Conservation (phyloP, 2,113 vertebrate species). For the Pandion haliaetus region DNA sequence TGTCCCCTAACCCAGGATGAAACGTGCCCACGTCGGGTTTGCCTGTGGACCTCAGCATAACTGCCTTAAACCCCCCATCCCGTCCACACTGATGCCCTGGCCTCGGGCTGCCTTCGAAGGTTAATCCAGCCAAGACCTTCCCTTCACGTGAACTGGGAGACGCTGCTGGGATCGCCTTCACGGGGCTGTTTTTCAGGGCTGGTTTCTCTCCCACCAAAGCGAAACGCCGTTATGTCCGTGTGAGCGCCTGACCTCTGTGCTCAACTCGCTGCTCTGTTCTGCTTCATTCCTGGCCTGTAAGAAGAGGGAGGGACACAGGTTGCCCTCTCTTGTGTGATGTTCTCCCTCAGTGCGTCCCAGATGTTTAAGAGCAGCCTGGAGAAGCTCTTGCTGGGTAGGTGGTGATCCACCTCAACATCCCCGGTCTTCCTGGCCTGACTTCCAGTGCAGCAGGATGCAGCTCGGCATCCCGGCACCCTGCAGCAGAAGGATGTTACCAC, state of each 20-base stretch:
- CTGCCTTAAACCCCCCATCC: conserved; percentile 31
- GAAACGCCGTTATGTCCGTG: fast-evolving
- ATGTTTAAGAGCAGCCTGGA: not conserved
- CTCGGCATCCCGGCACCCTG: not conserved
- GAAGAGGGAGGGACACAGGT: not conserved
- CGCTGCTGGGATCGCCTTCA: fast-evolving
- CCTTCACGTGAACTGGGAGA: fast-evolving
- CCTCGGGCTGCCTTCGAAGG: fast-evolving
- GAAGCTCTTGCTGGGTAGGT: not conserved
- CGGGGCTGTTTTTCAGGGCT: not conserved
- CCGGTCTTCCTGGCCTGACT: not conserved
- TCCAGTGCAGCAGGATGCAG: not conserved
- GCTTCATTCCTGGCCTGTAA: fast-evolving
- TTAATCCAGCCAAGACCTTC: not conserved
- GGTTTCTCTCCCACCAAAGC: not conserved
- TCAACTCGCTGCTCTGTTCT: fast-evolving
- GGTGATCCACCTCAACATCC: fast-evolving
- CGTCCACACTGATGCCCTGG: fast-evolving
- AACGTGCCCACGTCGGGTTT: fast-evolving
- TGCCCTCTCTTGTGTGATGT: fast-evolving
- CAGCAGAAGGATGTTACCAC: not conserved
- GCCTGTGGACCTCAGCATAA: not conserved
- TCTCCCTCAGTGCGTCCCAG: not conserved
- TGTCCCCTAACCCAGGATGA: fast-evolving
- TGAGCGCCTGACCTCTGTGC: fast-evolving